Evolutionary conservation across 1,140 invertebrate genomes (phyloP).

Genomic region (Agrypnia vestita): DNA sequence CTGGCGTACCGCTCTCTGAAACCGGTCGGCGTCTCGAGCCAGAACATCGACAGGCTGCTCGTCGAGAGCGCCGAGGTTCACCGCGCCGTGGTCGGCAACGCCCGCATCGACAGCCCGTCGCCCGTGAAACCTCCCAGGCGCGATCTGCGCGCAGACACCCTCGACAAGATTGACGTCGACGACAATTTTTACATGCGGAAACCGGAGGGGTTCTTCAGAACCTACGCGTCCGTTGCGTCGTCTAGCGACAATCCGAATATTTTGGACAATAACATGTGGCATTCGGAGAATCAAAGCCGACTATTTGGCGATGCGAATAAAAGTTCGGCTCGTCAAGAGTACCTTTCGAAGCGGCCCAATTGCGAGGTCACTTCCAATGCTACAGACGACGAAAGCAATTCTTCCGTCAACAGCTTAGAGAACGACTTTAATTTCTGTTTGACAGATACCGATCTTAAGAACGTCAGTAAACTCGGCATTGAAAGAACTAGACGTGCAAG

Average conservation of each 20-base stretch:
- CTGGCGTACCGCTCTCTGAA: slow-evolving; percentile 32
- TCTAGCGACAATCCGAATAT: no score
- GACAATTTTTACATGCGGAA: slow-evolving; percentile 35
- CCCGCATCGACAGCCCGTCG: not conserved
- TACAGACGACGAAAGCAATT: slow-evolving; percentile 51
- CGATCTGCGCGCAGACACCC: not conserved
- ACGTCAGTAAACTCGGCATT: slow-evolving; percentile 28
- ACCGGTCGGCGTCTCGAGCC: not conserved
- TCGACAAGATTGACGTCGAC: slow-evolving; percentile 23
- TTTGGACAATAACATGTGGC: no score
- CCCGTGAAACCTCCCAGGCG: slow-evolving; percentile 20
- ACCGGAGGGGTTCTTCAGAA: no score
- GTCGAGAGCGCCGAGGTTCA: slow-evolving; percentile 1
- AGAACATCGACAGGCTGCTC: not conserved
- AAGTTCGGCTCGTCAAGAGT: no score
- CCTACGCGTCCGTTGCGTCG: no score
- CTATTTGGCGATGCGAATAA: no score
- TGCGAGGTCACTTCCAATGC: not conserved
- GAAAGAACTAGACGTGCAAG: not conserved
- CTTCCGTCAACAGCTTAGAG: slow-evolving; percentile 66
- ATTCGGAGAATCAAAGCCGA: no score
- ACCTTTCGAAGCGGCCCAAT: no score
- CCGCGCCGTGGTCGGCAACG: not conserved
- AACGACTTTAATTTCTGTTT: slow-evolving; percentile 65
- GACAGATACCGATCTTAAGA: slow-evolving; percentile 3